phyloP scores from a whole-genome alignment of 2,797 vertebrate genomes.

The Nannoperca australis region DNA sequence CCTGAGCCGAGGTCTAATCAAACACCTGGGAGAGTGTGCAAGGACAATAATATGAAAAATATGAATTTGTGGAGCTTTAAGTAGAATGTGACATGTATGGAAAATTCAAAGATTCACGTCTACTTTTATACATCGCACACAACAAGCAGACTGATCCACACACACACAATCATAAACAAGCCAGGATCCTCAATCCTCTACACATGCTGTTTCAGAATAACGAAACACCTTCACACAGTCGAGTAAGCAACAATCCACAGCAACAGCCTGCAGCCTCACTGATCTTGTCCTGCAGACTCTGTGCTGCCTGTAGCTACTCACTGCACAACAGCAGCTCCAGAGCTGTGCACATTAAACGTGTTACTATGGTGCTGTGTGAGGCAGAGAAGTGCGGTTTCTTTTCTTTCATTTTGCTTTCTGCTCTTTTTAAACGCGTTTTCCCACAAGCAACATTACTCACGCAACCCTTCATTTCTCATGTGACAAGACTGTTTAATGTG shows the following conservation, averaged over 20 bases:
- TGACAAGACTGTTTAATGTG: too few species aligned
- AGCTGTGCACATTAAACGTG: neutral
- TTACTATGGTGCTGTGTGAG: neutral
- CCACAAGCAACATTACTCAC: neutral
- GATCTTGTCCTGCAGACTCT: constrained; percentile 36
- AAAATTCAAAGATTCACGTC: neutral
- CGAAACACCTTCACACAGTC: neutral
- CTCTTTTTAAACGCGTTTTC: neutral
- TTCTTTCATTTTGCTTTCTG: neutral
- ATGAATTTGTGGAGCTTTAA: neutral
- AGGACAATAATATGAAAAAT: too few species aligned
- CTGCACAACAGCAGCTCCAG: constrained; percentile 26
- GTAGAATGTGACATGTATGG: neutral
- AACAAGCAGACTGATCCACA: neutral
- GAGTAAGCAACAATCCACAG: neutral
- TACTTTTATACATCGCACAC: too few species aligned
- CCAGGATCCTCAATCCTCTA: neutral
- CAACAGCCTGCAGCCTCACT: constrained; percentile 19
- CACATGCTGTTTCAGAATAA: neutral
- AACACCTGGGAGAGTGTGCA: neutral
- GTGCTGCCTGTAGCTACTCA: constrained; percentile 13
- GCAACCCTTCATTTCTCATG: neutral
- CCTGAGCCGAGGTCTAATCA: neutral
- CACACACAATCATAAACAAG: neutral
- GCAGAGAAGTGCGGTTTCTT: neutral